Evolutionary conservation across 2,797 vertebrate genomes (phyloP), one percentile per base, ranked within the genome.

Genomic region (Lutjanus campechanus): DNA sequence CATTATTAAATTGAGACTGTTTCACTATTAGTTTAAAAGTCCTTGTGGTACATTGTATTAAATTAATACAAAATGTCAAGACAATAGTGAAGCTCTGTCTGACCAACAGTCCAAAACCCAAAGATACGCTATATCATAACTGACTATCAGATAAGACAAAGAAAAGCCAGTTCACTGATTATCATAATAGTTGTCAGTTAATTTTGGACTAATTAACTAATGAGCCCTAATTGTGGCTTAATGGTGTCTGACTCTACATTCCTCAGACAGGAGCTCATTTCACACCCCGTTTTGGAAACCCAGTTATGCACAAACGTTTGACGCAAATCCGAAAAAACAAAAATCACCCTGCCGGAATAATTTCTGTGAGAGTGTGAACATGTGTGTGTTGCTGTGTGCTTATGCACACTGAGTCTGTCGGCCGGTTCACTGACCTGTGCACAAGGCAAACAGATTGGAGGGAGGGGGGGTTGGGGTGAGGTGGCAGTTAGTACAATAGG

Each of bases 391-490:
- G 36, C 54, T 69, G 58, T 58, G 72, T 55, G 79, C 61, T 63
- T 49, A 43, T 77, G 67, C 49, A 60, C 78, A 63, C 59, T 43
- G 59, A 2, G 50, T 77, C 77, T 76, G 71, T 74, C 61, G 9
- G 79, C 46, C 29, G 47, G 82, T 80, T 91, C 90, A 83, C 10
- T 93, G 92, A 93, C 92, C 92, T 90, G 90, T 85, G 84, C 81
- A 84, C 66, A 81, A 82, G 51, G 85, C 76, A 83, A 83, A 87
- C 85, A 79, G 81, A 84, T 47, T 61, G 77, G 44, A 22, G 77
- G 55, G 60, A 40, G 71, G 41, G 51, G 12, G 43, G 36, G 46
- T 59, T 36, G 29, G 77, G 55, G 61, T 40, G 71, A 41, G 51
- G 12, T 36, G 36, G 46, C 61, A 46, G 83, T 89, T 69, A 85